Evolutionary conservation across 2,888 invertebrate genomes (phyloP).

Genomic region (Rutpela maculata): DNA sequence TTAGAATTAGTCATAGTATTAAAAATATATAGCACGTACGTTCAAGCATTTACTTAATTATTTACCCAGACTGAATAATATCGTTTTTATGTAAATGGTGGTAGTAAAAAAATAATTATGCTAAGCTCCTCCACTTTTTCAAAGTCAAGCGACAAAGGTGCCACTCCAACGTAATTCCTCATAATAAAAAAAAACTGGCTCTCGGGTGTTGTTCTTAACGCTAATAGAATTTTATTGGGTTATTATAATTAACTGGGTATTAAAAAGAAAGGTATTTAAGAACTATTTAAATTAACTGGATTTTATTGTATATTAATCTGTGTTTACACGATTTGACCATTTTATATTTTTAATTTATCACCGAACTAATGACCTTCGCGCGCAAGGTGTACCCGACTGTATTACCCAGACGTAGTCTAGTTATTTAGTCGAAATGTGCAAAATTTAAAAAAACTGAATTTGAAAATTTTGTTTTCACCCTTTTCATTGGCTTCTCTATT

Average conservation of each 20-base stretch:
- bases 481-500: too few species aligned
- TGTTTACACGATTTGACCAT: neutral
- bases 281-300: neutral
- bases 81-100: slow-evolving; percentile 39
- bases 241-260: neutral
- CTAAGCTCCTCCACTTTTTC: slow-evolving; percentile 22
- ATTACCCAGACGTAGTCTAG: too few species aligned
- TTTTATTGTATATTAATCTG: neutral
- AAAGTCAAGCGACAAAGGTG: slow-evolving; percentile 26
- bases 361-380: neutral
- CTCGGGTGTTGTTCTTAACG: neutral
- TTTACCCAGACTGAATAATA: slow-evolving; percentile 39
- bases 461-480: too few species aligned
- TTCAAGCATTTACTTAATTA: slow-evolving; percentile 31
- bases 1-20: slow-evolving; percentile 38
- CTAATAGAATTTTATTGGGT: neutral
- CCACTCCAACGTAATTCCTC: slow-evolving; percentile 13
- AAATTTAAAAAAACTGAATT: too few species aligned
- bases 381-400: neutral
- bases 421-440: too few species aligned
- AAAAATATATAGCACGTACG: neutral
- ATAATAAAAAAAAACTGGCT: neutral
- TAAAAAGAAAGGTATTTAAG: neutral
- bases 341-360: neutral
- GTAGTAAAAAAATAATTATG: slow-evolving; percentile 31